Percentiles rank a stretch among this genome's conserved stretches.
Conservation (phyloP, 2,113 vertebrate species). For the Origma solitaria region DNA sequence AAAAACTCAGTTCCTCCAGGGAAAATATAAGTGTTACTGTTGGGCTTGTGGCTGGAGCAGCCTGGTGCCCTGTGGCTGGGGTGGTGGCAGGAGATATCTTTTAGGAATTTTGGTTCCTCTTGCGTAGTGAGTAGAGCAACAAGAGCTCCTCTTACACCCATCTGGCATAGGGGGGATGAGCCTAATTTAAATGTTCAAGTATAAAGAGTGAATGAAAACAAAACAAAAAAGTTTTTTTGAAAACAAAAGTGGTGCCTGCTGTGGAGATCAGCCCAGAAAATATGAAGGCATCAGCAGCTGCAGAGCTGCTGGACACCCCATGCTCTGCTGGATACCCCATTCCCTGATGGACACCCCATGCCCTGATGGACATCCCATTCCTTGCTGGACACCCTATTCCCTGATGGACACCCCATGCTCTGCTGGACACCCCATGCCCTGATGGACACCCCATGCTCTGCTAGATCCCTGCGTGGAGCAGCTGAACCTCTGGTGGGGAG, state of each 20-base stretch:
- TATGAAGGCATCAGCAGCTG: background rate
- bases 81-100: background rate
- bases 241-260: background rate
- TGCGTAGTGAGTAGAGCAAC: background rate
- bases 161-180: background rate
- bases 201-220: background rate
- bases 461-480: accelerated
- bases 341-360: background rate
- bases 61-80: background rate
- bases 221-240: too few species aligned
- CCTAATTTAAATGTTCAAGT: background rate
- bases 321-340: too few species aligned
- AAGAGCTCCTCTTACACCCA: background rate
- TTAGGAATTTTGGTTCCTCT: background rate
- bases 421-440: too few species aligned
- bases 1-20: background rate
- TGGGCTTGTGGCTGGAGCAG: background rate
- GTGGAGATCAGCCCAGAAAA: background rate
- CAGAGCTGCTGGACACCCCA: background rate
- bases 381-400: too few species aligned
- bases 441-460: background rate
- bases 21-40: background rate
- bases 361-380: background rate
- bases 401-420: background rate
- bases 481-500: background rate